Conservation (phyloP, 1,140 invertebrate species). For the Bombus impatiens region DNA sequence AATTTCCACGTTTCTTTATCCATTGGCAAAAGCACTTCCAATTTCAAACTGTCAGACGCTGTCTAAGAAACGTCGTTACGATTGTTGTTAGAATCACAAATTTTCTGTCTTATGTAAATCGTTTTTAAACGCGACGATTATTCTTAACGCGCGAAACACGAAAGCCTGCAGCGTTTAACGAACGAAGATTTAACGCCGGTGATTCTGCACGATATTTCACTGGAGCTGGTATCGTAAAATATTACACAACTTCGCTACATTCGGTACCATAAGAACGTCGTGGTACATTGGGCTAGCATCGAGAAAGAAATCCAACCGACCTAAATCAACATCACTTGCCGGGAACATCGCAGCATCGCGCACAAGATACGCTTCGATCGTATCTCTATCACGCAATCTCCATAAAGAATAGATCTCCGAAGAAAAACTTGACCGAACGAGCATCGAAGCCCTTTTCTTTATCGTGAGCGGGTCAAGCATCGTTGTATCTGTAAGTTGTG, state of each 20-base stretch:
- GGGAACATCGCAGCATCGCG: conserved; percentile 38
- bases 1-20: not conserved
- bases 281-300: conserved; percentile 17
- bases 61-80: not conserved
- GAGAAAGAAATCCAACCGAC: conserved; percentile 39
- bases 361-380: conserved; percentile 41
- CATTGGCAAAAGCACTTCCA: rapidly evolving
- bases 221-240: conserved; percentile 9
- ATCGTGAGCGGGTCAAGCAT: conserved; percentile 43
- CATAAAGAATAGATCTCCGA: conserved; percentile 54
- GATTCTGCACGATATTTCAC: conserved; percentile 3
- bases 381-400: conserved; percentile 61
- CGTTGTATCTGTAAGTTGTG: conserved; percentile 41
- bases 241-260: conserved; percentile 10
- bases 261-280: not conserved
- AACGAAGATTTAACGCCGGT: not conserved
- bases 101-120: not conserved
- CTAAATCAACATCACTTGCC: conserved; percentile 44
- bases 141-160: not conserved
- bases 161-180: not conserved
- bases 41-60: not conserved
- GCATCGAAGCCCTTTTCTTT: conserved; percentile 34
- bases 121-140: not conserved
- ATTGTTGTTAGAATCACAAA: not conserved
- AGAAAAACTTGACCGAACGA: conserved; percentile 34